phyloP scores from a whole-genome alignment of 2,888 invertebrate species.

The Silvanus unidentatus region DNA sequence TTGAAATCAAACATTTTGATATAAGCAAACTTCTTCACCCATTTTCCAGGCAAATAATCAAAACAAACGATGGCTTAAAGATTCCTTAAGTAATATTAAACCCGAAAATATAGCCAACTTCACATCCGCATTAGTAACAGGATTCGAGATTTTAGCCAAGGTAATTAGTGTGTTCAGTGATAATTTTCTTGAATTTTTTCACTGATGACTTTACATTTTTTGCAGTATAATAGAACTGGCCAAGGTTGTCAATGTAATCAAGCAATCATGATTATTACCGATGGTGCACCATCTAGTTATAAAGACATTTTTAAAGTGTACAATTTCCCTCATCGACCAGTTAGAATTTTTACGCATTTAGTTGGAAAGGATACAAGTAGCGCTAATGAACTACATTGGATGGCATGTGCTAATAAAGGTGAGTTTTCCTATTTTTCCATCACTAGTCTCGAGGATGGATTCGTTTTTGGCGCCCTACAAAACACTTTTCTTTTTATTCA shows the following conservation, averaged over 20 bases:
- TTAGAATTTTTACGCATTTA: slow-evolving; percentile 93
- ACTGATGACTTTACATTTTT: no score
- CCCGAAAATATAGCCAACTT: slow-evolving; percentile 83
- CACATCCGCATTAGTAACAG: slow-evolving; percentile 84
- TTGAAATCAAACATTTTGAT: not conserved
- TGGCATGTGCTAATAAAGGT: slow-evolving; percentile 98
- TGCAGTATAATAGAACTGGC: slow-evolving; percentile 73
- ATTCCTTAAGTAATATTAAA: slow-evolving; percentile 66
- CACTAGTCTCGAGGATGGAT: no score
- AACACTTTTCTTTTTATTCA: no score
- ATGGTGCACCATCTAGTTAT: slow-evolving; percentile 74
- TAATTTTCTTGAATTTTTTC: not conserved
- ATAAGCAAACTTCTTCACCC: not conserved
- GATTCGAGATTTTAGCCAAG: slow-evolving; percentile 85
- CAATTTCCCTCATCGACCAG: slow-evolving; percentile 91
- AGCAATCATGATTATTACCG: slow-evolving; percentile 95
- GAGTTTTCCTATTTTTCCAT: not conserved
- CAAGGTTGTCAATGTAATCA: slow-evolving; percentile 94
- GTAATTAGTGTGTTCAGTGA: slow-evolving; percentile 47
- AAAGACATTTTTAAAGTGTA: slow-evolving; percentile 63
- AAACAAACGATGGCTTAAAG: slow-evolving; percentile 74
- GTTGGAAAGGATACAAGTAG: slow-evolving; percentile 90
- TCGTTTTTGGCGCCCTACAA: no score
- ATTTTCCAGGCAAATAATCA: slow-evolving; percentile 67
- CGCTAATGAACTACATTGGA: slow-evolving; percentile 79